A percentile compares a stretch with the other conserved stretches of the same genome.
These are phyloP conservation scores for Drosophila trichaetosa DNA, from an alignment of 2,888 invertebrate species.

Conservation along the genomic window DNA sequence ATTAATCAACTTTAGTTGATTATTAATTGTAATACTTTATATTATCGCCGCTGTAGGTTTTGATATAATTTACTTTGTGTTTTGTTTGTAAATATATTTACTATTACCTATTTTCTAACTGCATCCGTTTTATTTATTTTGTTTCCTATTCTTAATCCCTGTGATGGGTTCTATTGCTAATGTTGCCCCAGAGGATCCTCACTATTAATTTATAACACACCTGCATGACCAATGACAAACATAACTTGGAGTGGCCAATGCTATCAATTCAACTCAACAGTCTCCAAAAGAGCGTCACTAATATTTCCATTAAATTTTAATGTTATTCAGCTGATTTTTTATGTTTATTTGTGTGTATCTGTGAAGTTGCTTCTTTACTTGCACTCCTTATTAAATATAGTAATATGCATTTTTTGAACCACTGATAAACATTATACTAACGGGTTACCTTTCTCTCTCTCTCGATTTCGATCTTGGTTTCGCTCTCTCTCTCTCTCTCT, in stretches of 20 bases:
- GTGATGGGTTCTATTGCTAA: slow-evolving; percentile 27
- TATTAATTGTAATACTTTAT: slow-evolving; percentile 32
- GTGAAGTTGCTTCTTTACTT: neutral
- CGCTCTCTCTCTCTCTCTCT: slow-evolving; percentile 14
- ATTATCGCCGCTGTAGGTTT: slow-evolving; percentile 33
- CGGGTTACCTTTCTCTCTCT: slow-evolving; percentile 47
- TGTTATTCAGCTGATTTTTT: neutral
- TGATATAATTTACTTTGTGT: slow-evolving; percentile 49
- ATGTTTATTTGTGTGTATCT: neutral
- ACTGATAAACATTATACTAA: slow-evolving; percentile 41
- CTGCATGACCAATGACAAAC: neutral
- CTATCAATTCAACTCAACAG: neutral
- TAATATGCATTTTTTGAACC: neutral
- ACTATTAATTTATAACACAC: neutral
- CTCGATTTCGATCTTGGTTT: neutral
- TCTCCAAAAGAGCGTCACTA: neutral
- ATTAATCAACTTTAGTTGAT: neutral
- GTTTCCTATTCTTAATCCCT: slow-evolving; percentile 16
- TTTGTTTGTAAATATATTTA: slow-evolving; percentile 56
- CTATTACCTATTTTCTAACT: slow-evolving; percentile 38
- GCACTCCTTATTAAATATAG: neutral
- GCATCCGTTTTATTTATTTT: slow-evolving; percentile 52
- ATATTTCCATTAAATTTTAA: neutral
- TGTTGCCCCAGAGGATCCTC: neutral
- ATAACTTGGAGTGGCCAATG: neutral